A percentile compares a stretch with the other conserved stretches of the same genome.
Conservation (phyloP, 2,113 vertebrate species). For the Urocitellus parryii region DNA sequence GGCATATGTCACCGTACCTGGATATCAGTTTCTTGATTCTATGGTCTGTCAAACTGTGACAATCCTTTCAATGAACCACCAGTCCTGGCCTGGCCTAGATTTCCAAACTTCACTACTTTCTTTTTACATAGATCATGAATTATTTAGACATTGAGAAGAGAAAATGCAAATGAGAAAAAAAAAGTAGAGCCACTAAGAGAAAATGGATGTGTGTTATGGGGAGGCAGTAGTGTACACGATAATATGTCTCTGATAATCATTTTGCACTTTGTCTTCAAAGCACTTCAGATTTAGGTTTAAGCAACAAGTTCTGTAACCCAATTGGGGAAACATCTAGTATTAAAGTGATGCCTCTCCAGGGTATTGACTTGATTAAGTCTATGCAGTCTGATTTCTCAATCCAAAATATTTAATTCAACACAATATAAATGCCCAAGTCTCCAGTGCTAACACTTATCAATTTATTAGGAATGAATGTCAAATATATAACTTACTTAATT, state of each 20-base stretch:
- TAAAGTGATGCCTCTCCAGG: neutral
- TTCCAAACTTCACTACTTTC: conserved; percentile 48
- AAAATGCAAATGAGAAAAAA: conserved; percentile 47
- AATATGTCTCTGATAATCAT: conserved; percentile 16
- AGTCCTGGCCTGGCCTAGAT: conserved; percentile 17
- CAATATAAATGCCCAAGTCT: neutral
- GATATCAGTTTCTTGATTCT: conserved; percentile 6
- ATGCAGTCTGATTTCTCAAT: conserved; percentile 27
- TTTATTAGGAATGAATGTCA: conserved; percentile 9
- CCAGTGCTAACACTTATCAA: neutral
- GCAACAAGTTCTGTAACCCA: neutral
- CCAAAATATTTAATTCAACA: conserved; percentile 29
- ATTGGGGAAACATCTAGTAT: conserved; percentile 18
- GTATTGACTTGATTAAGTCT: conserved; percentile 42
- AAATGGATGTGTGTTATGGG: neutral
- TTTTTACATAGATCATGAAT: conserved; percentile 22
- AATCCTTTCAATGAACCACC: conserved; percentile 37
- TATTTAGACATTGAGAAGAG: conserved; percentile 26
- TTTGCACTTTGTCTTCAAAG: conserved; percentile 26
- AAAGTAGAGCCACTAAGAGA: conserved; percentile 9
- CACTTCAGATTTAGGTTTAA: conserved; percentile 50
- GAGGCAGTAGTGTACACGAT: neutral
- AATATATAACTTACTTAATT: conserved; percentile 41
- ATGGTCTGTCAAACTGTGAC: neutral
- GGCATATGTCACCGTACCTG: too few relatives aligned